phyloP scores from a whole-genome alignment of 2,113 vertebrate genomes.

The Spea multiplicata region DNA sequence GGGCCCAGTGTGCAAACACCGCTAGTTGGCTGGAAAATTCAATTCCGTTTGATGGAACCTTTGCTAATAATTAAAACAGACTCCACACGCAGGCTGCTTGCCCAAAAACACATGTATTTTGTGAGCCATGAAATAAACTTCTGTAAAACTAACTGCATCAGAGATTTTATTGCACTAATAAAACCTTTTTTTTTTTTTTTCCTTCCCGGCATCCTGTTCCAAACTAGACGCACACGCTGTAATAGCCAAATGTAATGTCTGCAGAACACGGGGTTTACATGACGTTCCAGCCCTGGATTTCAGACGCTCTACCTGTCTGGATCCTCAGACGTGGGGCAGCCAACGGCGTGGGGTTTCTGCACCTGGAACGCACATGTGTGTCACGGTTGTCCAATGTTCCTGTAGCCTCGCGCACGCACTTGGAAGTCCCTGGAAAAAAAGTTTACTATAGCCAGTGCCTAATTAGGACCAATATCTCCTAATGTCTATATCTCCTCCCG shows the following conservation, averaged over 20 bases:
- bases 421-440: too few relatives aligned
- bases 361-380: too few relatives aligned
- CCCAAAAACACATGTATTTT: slow-evolving; percentile 33
- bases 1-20: background rate
- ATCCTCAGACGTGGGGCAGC: background rate
- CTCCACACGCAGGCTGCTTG: background rate
- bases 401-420: too few relatives aligned
- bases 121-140: slow-evolving; percentile 25
- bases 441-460: too few relatives aligned
- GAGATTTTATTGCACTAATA: slow-evolving; percentile 59
- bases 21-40: background rate
- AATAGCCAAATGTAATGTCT: slow-evolving; percentile 17
- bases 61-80: slow-evolving; percentile 39
- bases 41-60: background rate
- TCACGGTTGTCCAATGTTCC: too few relatives aligned
- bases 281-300: too few relatives aligned
- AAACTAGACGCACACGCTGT: slow-evolving; percentile 32
- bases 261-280: background rate
- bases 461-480: too few relatives aligned
- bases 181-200: slow-evolving; percentile 12
- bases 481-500: too few relatives aligned
- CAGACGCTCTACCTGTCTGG: background rate
- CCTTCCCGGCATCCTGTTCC: slow-evolving; percentile 27
- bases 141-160: slow-evolving; percentile 41
- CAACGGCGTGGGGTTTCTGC: too few relatives aligned